Evolutionary conservation across 2,113 vertebrate genomes (phyloP).

Genomic region (Mastomys natalensis): DNA sequence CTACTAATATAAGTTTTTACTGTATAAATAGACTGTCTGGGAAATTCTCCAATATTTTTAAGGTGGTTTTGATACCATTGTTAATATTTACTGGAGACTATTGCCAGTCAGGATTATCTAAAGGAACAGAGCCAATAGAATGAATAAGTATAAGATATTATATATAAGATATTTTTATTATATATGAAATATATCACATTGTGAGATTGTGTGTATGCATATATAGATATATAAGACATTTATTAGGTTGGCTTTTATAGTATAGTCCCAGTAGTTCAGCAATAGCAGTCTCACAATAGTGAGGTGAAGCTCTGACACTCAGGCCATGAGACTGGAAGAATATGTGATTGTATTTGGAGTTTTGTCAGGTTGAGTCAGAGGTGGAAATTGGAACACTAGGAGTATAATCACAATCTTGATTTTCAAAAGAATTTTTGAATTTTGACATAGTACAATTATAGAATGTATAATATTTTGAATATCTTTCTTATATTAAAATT

Average conservation of each 20-base stretch:
- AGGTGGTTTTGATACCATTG: slow-evolving; percentile 32
- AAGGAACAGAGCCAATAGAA: not conserved
- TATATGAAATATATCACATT: not conserved
- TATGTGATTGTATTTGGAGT: not conserved
- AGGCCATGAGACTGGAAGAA: not conserved
- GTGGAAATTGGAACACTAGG: not conserved
- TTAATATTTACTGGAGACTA: slow-evolving; percentile 19
- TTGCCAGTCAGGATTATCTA: not conserved
- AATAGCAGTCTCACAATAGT: not conserved
- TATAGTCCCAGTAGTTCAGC: not conserved
- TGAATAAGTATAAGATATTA: not conserved
- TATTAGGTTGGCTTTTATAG: not conserved
- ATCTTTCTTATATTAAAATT: not conserved
- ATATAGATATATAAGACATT: not conserved
- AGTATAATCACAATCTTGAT: not conserved
- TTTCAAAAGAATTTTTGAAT: not conserved
- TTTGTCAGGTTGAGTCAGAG: not conserved
- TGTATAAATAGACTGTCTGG: slow-evolving; percentile 60
- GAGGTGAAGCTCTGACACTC: no score
- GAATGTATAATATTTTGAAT: not conserved
- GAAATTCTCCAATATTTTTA: slow-evolving; percentile 52
- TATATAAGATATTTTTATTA: not conserved
- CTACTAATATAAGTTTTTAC: slow-evolving; percentile 56
- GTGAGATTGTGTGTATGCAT: not conserved
- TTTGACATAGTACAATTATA: not conserved